Conservation (phyloP, 2,888 invertebrate species). For the Gandaritis pyraliata region DNA sequence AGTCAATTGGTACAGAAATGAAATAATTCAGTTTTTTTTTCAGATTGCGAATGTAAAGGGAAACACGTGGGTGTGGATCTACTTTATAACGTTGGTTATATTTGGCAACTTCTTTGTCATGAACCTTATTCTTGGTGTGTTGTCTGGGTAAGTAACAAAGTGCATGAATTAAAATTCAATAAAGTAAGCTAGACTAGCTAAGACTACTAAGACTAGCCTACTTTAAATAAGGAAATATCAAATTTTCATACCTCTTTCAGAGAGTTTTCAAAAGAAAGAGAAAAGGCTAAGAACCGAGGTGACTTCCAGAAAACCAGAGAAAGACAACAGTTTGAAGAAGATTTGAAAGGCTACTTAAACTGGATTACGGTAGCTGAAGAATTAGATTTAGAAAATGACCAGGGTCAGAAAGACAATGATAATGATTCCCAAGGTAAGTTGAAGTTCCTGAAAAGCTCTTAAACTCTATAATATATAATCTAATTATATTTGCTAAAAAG, state of each 20-base stretch:
- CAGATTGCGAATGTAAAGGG: constrained; percentile 98
- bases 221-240: too few species aligned
- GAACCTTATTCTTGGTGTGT: constrained; percentile 99
- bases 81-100: constrained; percentile 99
- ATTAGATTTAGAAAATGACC: constrained; percentile 96
- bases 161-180: background rate
- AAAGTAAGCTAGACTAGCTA: too few species aligned
- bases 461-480: too few species aligned
- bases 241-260: constrained; percentile 70
- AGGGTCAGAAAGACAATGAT: constrained; percentile 88
- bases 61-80: constrained; percentile 98
- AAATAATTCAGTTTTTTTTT: background rate
- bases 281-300: constrained; percentile 99
- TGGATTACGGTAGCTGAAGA: constrained; percentile 99
- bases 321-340: constrained; percentile 99
- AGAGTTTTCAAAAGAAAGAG: constrained; percentile 99
- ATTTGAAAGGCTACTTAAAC: constrained; percentile 97
- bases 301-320: constrained; percentile 99
- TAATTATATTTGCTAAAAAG: too few species aligned
- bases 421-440: constrained; percentile 78
- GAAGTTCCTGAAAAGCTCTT: too few species aligned
- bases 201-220: too few species aligned
- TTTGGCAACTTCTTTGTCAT: constrained; percentile 99
- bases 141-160: constrained; percentile 92
- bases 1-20: background rate